Percentiles rank a stretch among this genome's conserved stretches.
Conservation (phyloP, 23 tunicate species). For the Trididemnum nubilum region DNA sequence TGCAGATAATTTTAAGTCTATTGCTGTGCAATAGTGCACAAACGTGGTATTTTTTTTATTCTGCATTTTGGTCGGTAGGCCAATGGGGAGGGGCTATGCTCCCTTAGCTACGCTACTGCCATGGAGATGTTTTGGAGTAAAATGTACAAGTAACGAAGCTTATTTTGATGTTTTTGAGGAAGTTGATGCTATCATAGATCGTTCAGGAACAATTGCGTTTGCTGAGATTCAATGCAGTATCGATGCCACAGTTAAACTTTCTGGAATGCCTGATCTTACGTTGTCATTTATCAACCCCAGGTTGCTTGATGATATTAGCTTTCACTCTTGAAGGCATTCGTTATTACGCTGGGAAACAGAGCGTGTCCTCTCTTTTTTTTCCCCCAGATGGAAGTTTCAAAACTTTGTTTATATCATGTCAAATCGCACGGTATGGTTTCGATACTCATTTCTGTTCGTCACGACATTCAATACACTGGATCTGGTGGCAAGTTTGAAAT, state of each 20-base stretch:
- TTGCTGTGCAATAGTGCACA: no score
- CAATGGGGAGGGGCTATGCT: no score
- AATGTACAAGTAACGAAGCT: constrained; percentile 95
- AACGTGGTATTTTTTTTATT: no score
- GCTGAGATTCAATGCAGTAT: constrained; percentile 95
- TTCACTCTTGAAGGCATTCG: constrained; percentile 97
- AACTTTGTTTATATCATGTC: constrained; percentile 93
- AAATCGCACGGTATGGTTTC: constrained; percentile 79
- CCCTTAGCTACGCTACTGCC: no score
- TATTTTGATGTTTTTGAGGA: constrained; percentile 97
- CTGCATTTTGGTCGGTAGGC: no score
- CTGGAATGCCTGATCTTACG: constrained; percentile 98
- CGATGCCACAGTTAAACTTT: constrained; percentile 82
- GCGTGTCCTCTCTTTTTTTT: constrained; percentile 86
- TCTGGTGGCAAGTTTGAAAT: constrained; percentile 88
- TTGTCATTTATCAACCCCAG: constrained; percentile 86
- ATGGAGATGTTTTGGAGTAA: constrained; percentile 93
- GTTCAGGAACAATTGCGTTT: constrained; percentile 90
- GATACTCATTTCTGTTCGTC: constrained; percentile 75
- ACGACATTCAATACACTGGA: constrained; percentile 79
- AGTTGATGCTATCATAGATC: constrained; percentile 92
- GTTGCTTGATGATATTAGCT: constrained; percentile 90
- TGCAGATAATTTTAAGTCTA: no score
- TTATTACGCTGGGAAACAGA: constrained; percentile 87
- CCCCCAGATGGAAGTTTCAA: constrained; percentile 90